Evolutionary conservation across 2,797 vertebrate species (phyloP), one percentile per base, ranked within the genome.

Genomic region (Catamblyrhynchus diadema): DNA sequence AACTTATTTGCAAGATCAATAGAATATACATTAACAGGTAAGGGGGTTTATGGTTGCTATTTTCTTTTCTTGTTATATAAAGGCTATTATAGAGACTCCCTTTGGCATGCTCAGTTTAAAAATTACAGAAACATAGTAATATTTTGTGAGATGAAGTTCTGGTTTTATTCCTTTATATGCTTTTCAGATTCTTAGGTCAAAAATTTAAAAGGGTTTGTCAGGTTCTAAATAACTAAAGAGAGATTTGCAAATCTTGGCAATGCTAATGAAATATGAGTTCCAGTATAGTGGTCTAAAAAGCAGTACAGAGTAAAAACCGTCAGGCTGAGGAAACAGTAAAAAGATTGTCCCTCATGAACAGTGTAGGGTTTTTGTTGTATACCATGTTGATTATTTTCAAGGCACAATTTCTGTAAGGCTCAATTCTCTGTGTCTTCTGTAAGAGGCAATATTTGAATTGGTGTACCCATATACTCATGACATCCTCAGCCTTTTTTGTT

Each of bases 1-100:
- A 97, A 96, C 86, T 82, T 88, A 87, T 90, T 81, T 75, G 65
- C 65, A 94, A 75, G 74, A 97, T 98, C 97, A 95, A 96, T 97
- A 97, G 70, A 73, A 95, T 50, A 88, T 57, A 93, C 44, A 85
- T 88, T 95, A 97, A 93, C 57, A 96, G 93, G 94, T 85, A 95
- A 95, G 41, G 56, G 32, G 17, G 64, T 97, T 97, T 96, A 96
- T 93, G 53, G 94, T 87, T 94, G 73, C 87, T 95, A 19, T 78
- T 90, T 96, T 93, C 16, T 71, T 95, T 94, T 88, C 86, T 91
- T 95, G 83, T 96, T 93, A 80, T 82, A 92, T 39, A 37, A 94
- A 59, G 65, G 37, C 48, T 92, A 57, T 93, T 96, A 89, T 7
- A 83, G 73, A 86, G 27, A 66, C 8, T 91, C 79, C 86, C 81